phyloP scores from a whole-genome alignment of 2,113 vertebrate species.

The Paramisgurnus dabryanus region DNA sequence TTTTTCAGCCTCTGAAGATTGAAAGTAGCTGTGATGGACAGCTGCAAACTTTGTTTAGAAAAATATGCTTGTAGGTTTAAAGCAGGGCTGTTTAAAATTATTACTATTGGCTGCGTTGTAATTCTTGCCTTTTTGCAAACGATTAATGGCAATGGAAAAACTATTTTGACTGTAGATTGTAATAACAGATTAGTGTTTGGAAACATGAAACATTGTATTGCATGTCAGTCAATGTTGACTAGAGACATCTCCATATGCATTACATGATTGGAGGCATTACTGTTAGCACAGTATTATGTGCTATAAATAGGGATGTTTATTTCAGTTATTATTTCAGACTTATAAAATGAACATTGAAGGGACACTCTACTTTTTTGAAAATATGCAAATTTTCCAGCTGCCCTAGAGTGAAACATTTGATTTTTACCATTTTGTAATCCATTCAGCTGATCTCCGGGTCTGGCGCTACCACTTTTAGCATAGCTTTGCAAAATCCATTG shows the following conservation, averaged over 20 bases:
- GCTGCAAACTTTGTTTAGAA: background rate
- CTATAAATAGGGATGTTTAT: too few relatives aligned
- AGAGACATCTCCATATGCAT: background rate
- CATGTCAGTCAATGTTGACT: background rate
- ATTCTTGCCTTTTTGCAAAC: constrained; percentile 1
- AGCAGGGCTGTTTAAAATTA: background rate
- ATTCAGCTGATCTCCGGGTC: too few relatives aligned
- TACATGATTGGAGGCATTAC: background rate
- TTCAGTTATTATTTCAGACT: too few relatives aligned
- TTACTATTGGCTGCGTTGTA: background rate
- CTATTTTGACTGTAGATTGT: background rate
- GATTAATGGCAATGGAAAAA: constrained; percentile 9
- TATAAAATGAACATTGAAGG: too few relatives aligned
- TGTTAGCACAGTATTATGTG: background rate
- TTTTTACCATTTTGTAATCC: too few relatives aligned
- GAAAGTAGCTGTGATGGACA: constrained; percentile 3
- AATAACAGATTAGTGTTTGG: constrained; percentile 3
- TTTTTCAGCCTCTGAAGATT: constrained; percentile 20
- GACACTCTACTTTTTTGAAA: too few relatives aligned
- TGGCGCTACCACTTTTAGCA: too few relatives aligned
- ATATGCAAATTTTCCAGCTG: too few relatives aligned
- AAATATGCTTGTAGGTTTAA: background rate
- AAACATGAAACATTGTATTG: background rate
- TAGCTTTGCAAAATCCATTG: too few relatives aligned
- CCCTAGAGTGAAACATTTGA: too few relatives aligned